Conservation (phyloP, 2,888 invertebrate species). For the Limenitis arthemis region DNA sequence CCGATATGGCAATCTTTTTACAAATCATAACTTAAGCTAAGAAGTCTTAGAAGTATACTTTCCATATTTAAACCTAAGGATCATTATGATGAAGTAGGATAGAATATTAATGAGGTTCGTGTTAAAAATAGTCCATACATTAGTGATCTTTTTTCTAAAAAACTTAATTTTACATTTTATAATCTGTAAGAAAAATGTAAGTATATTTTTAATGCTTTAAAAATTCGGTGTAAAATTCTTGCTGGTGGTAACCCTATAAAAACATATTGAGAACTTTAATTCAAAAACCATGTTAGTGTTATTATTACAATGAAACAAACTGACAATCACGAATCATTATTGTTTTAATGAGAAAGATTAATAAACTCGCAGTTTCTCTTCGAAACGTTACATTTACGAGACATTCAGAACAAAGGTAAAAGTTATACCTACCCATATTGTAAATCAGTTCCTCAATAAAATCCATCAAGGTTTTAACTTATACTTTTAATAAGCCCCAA, state of each 20-base stretch:
- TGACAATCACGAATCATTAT: conserved; percentile 23
- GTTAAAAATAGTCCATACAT: not conserved
- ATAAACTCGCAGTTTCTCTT: conserved; percentile 20
- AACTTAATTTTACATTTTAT: not conserved
- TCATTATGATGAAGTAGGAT: conserved; percentile 14
- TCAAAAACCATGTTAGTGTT: conserved; percentile 42
- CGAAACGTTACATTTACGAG: conserved; percentile 16
- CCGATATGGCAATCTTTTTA: no score
- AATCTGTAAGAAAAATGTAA: not conserved
- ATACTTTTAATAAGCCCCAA: not conserved
- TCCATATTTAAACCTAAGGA: not conserved
- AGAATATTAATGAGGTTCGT: conserved; percentile 15
- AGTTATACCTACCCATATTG: conserved; percentile 17
- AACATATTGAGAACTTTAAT: conserved; percentile 43
- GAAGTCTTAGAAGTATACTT: no score
- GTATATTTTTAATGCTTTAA: not conserved
- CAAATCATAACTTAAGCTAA: no score
- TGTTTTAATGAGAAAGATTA: conserved; percentile 23
- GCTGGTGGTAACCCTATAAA: conserved; percentile 23
- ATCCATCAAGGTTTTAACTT: conserved; percentile 6
- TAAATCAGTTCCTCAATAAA: conserved; percentile 20
- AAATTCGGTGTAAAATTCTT: not conserved
- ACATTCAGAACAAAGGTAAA: conserved; percentile 19
- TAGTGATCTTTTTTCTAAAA: not conserved
- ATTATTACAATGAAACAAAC: conserved; percentile 28